phyloP scores from a whole-genome alignment of 2,888 invertebrate genomes.

The Lepeophtheirus nordmannii region DNA sequence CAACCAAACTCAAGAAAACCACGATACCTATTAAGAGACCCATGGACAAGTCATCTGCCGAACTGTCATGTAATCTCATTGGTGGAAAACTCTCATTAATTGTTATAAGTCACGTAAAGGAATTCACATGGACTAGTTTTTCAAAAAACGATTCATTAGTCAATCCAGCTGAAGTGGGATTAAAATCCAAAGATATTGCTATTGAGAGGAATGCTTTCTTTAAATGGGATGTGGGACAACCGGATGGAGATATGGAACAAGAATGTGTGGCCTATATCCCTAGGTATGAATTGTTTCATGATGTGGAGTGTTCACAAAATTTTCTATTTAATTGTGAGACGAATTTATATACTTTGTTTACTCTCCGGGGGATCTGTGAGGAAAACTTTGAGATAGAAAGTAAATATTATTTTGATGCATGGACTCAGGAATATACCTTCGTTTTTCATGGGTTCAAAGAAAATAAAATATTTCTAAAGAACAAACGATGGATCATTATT shows the following conservation, averaged over 20 bases:
- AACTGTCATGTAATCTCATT: too few species aligned
- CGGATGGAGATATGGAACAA: not conserved
- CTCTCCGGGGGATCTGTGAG: not conserved
- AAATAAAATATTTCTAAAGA: not conserved
- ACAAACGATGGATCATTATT: not conserved
- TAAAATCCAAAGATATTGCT: too few species aligned
- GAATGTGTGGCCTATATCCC: not conserved
- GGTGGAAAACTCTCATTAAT: too few species aligned
- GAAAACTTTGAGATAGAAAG: not conserved
- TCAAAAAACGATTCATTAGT: too few species aligned
- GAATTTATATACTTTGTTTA: not conserved
- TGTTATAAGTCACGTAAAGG: too few species aligned
- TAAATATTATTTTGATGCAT: not conserved
- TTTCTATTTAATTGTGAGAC: not conserved
- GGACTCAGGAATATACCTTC: not conserved
- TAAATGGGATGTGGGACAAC: not conserved
- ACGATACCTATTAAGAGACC: too few species aligned
- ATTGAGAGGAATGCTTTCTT: not conserved
- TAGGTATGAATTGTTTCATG: not conserved
- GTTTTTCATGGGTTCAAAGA: not conserved
- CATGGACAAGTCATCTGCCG: too few species aligned
- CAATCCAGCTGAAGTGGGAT: too few species aligned
- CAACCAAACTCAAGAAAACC: too few species aligned
- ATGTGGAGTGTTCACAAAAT: not conserved
- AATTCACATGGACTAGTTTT: too few species aligned